These are phyloP conservation scores for Hoplias malabaricus DNA, from an alignment of 2,113 vertebrate species.

Conservation along the genomic window DNA sequence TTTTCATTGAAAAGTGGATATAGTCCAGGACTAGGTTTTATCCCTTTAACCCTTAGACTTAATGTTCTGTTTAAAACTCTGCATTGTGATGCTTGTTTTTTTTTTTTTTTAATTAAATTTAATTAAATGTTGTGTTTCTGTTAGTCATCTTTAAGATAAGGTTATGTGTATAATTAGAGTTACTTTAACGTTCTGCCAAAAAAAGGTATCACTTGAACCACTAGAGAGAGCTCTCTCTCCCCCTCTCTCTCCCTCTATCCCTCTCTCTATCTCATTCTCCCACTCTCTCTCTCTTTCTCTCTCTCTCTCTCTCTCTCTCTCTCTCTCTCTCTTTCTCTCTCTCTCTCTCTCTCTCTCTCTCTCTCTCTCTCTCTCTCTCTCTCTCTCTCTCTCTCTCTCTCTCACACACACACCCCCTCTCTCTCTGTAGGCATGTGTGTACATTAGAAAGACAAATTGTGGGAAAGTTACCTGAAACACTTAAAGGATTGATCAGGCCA, in stretches of 20 bases:
- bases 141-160: background rate
- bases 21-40: too few species aligned
- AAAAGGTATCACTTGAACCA: constrained; percentile 56
- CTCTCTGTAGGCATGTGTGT: background rate
- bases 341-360: constrained; percentile 29
- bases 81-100: too few species aligned
- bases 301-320: background rate
- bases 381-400: background rate
- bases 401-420: background rate
- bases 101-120: too few species aligned
- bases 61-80: too few species aligned
- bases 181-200: background rate
- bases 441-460: constrained; percentile 14
- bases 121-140: background rate
- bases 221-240: constrained; percentile 71
- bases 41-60: too few species aligned
- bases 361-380: constrained; percentile 11
- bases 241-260: constrained; percentile 18
- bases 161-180: background rate
- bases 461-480: constrained; percentile 40
- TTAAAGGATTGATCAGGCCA: constrained; percentile 28
- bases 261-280: background rate
- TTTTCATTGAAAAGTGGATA: too few species aligned
- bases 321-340: constrained; percentile 35
- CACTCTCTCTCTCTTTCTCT: background rate